phyloP scores from a whole-genome alignment of 35 echinoderm and acorn worm genomes.

The Ophioderma brevispina region DNA sequence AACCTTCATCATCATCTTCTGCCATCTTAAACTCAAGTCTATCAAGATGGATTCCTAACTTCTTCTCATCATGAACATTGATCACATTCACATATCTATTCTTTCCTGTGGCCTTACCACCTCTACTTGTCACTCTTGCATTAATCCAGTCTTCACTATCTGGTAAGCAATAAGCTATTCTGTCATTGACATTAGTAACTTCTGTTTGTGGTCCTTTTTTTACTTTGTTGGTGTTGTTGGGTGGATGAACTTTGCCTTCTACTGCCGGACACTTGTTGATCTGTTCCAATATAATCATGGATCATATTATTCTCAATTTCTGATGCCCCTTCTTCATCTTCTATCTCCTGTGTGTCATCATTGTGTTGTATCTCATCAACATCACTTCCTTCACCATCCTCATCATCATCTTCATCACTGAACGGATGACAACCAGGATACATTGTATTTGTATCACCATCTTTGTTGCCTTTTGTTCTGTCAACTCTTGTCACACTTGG shows the following conservation, averaged over 20 bases:
- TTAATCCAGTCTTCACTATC: slow-evolving; percentile 8
- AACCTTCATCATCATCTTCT: slow-evolving; percentile 2
- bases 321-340: slow-evolving; percentile 7
- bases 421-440: background rate
- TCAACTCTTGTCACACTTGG: background rate
- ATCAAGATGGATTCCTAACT: background rate
- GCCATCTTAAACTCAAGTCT: background rate
- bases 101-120: background rate
- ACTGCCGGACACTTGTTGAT: background rate
- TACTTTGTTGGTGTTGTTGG: background rate
- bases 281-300: background rate
- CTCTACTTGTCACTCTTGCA: background rate
- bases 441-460: background rate
- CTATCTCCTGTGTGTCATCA: background rate
- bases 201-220: background rate
- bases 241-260: background rate
- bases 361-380: background rate
- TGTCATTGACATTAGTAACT: background rate
- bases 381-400: background rate
- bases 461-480: background rate
- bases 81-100: background rate
- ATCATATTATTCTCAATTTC: background rate
- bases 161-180: background rate
- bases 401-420: too few species aligned
- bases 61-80: background rate